Percentiles rank a stretch among this genome's conserved stretches.
These are phyloP conservation scores for Sesamia nonagrioides DNA, from an alignment of 1,140 invertebrate genomes.

Conservation along the genomic window DNA sequence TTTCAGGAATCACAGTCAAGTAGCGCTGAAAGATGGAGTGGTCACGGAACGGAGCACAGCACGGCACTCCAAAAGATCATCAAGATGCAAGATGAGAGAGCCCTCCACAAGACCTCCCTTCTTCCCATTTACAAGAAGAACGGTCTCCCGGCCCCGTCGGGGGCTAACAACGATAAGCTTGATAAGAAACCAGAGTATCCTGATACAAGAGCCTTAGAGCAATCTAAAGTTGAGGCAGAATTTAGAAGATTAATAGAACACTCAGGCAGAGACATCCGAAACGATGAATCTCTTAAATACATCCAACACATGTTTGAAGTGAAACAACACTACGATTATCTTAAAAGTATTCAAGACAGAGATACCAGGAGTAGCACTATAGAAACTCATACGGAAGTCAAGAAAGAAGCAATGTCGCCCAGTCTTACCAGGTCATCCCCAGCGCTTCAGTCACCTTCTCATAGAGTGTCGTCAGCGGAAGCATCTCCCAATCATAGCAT, in stretches of 20 bases:
- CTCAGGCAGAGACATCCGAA: conserved; percentile 72
- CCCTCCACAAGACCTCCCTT: conserved; percentile 82
- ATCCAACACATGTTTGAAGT: conserved; percentile 83
- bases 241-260: conserved; percentile 84
- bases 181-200: conserved; percentile 65
- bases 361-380: conserved; percentile 60
- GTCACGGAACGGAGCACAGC: conserved; percentile 80
- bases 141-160: conserved; percentile 74
- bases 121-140: conserved; percentile 84
- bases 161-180: conserved; percentile 61
- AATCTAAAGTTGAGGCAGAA: conserved; percentile 65
- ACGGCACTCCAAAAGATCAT: conserved; percentile 83
- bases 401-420: conserved; percentile 73
- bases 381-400: conserved; percentile 62
- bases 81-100: conserved; percentile 83
- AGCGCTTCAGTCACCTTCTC: conserved; percentile 64
- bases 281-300: conserved; percentile 83
- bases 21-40: conserved; percentile 81
- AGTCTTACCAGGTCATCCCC: conserved; percentile 63
- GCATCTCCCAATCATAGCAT: conserved; percentile 74
- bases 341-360: conserved; percentile 73
- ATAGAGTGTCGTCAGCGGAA: conserved; percentile 72
- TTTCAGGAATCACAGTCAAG: conserved; percentile 84
- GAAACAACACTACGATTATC: conserved; percentile 76
- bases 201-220: conserved; percentile 76